These are phyloP conservation scores for Clupea harengus DNA, from an alignment of 2,113 vertebrate genomes.

Conservation along the genomic window DNA sequence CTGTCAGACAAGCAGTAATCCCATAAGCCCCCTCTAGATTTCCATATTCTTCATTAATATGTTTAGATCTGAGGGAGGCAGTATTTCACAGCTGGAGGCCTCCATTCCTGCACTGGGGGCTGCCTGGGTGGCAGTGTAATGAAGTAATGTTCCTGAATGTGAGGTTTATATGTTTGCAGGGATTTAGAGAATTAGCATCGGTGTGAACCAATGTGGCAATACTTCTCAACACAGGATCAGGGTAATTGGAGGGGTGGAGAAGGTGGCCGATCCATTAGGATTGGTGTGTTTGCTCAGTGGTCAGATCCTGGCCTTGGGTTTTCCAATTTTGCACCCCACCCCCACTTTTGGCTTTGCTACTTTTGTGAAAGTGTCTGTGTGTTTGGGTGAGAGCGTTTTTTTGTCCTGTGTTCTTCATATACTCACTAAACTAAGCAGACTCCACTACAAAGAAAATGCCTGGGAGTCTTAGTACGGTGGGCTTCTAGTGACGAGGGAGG, in stretches of 20 bases:
- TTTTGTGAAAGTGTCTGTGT: constrained; percentile 68
- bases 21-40: constrained; percentile 80
- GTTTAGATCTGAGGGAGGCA: constrained; percentile 77
- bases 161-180: constrained; percentile 84
- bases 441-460: constrained; percentile 61
- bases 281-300: constrained; percentile 83
- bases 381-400: constrained; percentile 53
- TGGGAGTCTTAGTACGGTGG: constrained; percentile 54
- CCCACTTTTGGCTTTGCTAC: constrained; percentile 24
- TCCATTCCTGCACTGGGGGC: constrained; percentile 66
- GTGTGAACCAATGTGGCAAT: constrained; percentile 79
- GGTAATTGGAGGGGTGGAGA: constrained; percentile 90
- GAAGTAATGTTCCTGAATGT: constrained; percentile 77
- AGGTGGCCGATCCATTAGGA: constrained; percentile 78
- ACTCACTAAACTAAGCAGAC: constrained; percentile 73
- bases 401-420: constrained; percentile 79
- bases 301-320: constrained; percentile 64
- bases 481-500: constrained; percentile 5
- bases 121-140: constrained; percentile 93
- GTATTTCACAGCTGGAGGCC: constrained; percentile 71
- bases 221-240: constrained; percentile 76
- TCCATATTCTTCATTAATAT: constrained; percentile 86
- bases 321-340: constrained; percentile 78
- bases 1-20: constrained; percentile 81
- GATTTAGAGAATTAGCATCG: constrained; percentile 82